A percentile compares a stretch with the other conserved stretches of the same genome.
Evolutionary conservation across 2,888 invertebrate genomes (phyloP).

Genomic region (Folsomia manolachei): DNA sequence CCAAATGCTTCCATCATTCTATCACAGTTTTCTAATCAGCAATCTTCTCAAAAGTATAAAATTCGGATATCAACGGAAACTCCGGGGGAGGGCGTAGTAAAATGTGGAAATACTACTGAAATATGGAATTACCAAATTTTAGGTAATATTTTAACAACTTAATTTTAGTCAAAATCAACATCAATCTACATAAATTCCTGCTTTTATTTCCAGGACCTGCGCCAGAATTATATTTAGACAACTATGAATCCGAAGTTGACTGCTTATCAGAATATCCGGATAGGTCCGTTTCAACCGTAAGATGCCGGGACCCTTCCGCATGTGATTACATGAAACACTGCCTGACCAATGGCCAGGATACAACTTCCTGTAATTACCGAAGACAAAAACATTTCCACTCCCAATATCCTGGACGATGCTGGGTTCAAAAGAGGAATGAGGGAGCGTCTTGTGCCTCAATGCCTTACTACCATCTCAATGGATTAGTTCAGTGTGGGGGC

Average conservation of each 20-base stretch:
- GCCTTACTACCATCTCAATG: constrained; percentile 11
- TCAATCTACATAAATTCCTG: too few species aligned
- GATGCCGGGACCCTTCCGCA: neutral
- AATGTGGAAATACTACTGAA: neutral
- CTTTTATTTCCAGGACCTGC: neutral
- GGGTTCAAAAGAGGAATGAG: neutral
- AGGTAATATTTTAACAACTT: neutral
- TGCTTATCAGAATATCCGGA: constrained; percentile 2
- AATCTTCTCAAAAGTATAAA: neutral
- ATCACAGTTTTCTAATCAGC: neutral
- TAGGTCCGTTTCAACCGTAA: neutral
- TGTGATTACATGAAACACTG: constrained; percentile 14
- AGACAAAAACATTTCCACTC: constrained; percentile 13
- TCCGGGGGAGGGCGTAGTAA: neutral
- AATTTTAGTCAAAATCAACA: neutral
- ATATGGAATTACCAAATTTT: neutral
- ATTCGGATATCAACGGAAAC: neutral
- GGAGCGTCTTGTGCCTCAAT: neutral
- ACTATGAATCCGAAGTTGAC: constrained; percentile 11
- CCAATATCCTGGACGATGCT: neutral
- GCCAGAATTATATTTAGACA: constrained; percentile 12
- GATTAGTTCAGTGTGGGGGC: neutral
- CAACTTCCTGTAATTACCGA: neutral
- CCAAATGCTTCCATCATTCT: too few species aligned
- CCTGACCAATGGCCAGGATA: neutral